Conservation (phyloP, 2,113 vertebrate species). For the Synchiropus splendidus region DNA sequence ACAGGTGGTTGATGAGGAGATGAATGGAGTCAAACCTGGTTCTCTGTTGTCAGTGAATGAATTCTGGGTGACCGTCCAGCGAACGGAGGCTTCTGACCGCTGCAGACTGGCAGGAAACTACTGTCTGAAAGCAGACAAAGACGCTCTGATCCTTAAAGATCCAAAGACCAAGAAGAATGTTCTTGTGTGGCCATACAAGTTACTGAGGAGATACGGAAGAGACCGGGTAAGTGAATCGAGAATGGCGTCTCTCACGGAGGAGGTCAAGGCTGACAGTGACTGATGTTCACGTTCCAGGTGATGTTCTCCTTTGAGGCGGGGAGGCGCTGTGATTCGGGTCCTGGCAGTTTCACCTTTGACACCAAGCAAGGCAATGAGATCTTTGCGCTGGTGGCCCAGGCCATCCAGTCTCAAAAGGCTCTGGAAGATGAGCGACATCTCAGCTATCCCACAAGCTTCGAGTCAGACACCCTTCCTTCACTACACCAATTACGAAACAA, state of each 20-base stretch:
- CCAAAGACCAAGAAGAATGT: slow-evolving; percentile 65
- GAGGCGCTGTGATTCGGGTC: slow-evolving; percentile 86
- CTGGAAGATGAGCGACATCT: slow-evolving; percentile 69
- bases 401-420: slow-evolving; percentile 83
- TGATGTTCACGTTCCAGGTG: slow-evolving; percentile 60
- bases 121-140: slow-evolving; percentile 75
- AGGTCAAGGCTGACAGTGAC: not conserved
- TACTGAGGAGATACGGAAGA: slow-evolving; percentile 87
- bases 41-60: slow-evolving; percentile 61
- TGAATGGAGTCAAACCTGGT: too few species aligned
- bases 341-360: slow-evolving; percentile 95
- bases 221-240: slow-evolving; percentile 73
- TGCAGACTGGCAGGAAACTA: slow-evolving; percentile 77
- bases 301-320: slow-evolving; percentile 98
- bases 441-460: slow-evolving; percentile 54
- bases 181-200: slow-evolving; percentile 87
- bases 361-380: slow-evolving; percentile 93
- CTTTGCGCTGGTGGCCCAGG: slow-evolving; percentile 82
- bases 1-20: too few species aligned
- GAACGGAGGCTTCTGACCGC: slow-evolving; percentile 85
- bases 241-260: not conserved
- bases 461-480: slow-evolving; percentile 40
- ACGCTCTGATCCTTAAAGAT: slow-evolving; percentile 76
- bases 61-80: slow-evolving; percentile 86
- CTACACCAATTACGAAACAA: slow-evolving; percentile 58